phyloP scores from a whole-genome alignment of 2,113 vertebrate genomes.

The Ornithorhynchus anatinus region DNA sequence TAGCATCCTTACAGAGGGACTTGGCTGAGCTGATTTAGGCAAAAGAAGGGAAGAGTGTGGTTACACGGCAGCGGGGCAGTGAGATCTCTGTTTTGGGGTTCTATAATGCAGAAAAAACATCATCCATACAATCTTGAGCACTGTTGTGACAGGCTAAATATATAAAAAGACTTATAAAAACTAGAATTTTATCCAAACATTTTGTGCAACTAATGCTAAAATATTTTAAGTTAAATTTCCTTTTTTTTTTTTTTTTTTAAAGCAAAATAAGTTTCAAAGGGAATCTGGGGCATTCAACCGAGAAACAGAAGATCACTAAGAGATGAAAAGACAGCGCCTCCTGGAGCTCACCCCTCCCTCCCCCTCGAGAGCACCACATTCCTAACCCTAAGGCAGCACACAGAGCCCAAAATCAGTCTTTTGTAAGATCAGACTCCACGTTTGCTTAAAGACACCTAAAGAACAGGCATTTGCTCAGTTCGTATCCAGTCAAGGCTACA shows the following conservation, averaged over 20 bases:
- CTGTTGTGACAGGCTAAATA: constrained; percentile 88
- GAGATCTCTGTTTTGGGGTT: constrained; percentile 77
- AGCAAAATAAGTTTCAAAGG: constrained; percentile 84
- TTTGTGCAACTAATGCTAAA: constrained; percentile 88
- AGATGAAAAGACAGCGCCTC: constrained; percentile 81
- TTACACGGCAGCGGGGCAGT: constrained; percentile 74
- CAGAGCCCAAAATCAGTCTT: constrained; percentile 80
- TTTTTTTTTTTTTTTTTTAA: constrained; percentile 77
- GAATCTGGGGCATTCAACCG: constrained; percentile 77
- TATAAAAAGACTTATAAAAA: constrained; percentile 98
- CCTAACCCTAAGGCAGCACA: constrained; percentile 85
- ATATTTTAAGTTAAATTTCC: constrained; percentile 84
- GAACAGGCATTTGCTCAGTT: constrained; percentile 81
- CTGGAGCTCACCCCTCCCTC: constrained; percentile 79
- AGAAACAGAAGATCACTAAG: constrained; percentile 78
- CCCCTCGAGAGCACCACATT: constrained; percentile 81
- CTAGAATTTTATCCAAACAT: constrained; percentile 93
- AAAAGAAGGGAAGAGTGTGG: constrained; percentile 76
- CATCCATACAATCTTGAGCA: constrained; percentile 80
- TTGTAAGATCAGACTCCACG: constrained; percentile 79
- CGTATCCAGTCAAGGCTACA: constrained; percentile 80
- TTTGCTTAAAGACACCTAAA: constrained; percentile 81
- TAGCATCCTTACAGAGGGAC: constrained; percentile 78
- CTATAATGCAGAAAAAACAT: constrained; percentile 79
- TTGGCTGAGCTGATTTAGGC: constrained; percentile 79